These are phyloP conservation scores for Parotia lawesii DNA, from an alignment of 2,113 vertebrate genomes.

Conservation along the genomic window DNA sequence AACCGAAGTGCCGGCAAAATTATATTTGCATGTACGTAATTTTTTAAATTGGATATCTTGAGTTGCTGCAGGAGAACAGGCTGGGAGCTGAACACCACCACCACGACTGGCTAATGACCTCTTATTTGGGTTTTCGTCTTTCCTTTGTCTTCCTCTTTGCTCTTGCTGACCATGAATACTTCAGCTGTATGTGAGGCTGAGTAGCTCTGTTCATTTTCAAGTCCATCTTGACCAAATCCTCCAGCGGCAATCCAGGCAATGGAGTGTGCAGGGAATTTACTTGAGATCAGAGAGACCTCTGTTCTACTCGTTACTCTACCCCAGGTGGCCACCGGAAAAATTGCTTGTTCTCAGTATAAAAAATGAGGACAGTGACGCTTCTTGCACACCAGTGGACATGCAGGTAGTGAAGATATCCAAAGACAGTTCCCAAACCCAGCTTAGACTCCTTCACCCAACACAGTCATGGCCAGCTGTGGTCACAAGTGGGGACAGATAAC, in stretches of 20 bases:
- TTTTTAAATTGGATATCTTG: neutral
- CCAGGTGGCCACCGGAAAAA: neutral
- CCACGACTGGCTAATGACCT: neutral
- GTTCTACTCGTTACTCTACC: neutral
- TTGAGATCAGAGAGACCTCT: neutral
- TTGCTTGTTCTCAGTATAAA: neutral
- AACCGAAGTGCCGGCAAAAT: neutral
- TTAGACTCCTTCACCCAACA: neutral
- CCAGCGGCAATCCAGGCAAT: neutral
- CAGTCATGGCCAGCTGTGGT: neutral
- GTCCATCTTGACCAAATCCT: neutral
- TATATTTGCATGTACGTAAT: neutral
- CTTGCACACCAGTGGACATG: neutral
- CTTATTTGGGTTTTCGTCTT: neutral
- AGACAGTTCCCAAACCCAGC: neutral
- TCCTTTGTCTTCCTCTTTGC: neutral
- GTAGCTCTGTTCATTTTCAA: neutral
- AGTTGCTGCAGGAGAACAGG: neutral
- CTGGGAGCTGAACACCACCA: neutral
- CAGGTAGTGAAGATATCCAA: neutral
- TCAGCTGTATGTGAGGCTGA: neutral
- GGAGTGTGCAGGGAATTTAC: neutral
- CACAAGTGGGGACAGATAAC: neutral
- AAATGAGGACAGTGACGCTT: neutral
- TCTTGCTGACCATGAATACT: neutral